Percentiles rank a stretch among this genome's conserved stretches.
Conservation (phyloP, 1,140 invertebrate species). For the Drosophila sp. region DNA sequence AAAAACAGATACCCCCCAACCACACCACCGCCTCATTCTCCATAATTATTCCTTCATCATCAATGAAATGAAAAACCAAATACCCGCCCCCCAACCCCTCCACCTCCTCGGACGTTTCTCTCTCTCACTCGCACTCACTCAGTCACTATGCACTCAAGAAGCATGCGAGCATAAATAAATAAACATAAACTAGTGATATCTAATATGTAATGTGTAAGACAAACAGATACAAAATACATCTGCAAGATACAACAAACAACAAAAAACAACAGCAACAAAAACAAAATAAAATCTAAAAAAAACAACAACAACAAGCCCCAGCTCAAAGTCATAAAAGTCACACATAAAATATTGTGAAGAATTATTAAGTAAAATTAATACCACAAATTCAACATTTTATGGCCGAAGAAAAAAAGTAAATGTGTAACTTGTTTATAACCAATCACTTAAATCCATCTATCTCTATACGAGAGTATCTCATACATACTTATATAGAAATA, state of each 20-base stretch:
- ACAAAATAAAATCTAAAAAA: conserved; percentile 6
- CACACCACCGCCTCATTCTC: background rate
- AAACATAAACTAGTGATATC: conserved; percentile 74
- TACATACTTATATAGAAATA: conserved; percentile 26
- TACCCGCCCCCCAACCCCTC: background rate
- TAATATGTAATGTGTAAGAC: conserved; percentile 65
- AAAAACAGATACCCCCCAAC: background rate
- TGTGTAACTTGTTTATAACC: conserved; percentile 46
- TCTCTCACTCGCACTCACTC: background rate
- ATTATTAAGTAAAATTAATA: conserved; percentile 27
- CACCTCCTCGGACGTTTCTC: background rate
- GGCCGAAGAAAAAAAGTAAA: conserved; percentile 28
- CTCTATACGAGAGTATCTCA: conserved; percentile 10
- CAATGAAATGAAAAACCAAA: conserved; percentile 41
- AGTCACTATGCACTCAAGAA: conserved; percentile 9
- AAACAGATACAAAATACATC: conserved; percentile 50
- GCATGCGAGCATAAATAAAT: conserved; percentile 53
- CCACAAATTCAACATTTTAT: conserved; percentile 53
- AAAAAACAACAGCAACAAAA: background rate
- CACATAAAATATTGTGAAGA: conserved; percentile 40
- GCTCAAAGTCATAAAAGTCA: conserved; percentile 64
- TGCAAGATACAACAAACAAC: conserved; percentile 3
- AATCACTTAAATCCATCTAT: conserved; percentile 39
- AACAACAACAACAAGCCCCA: background rate
- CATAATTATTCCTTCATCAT: conserved; percentile 31